Percentiles rank a stretch among this genome's conserved stretches.
These are phyloP conservation scores for Sceliomorpha sp. DNA, from an alignment of 2,888 invertebrate genomes.

Conservation along the genomic window DNA sequence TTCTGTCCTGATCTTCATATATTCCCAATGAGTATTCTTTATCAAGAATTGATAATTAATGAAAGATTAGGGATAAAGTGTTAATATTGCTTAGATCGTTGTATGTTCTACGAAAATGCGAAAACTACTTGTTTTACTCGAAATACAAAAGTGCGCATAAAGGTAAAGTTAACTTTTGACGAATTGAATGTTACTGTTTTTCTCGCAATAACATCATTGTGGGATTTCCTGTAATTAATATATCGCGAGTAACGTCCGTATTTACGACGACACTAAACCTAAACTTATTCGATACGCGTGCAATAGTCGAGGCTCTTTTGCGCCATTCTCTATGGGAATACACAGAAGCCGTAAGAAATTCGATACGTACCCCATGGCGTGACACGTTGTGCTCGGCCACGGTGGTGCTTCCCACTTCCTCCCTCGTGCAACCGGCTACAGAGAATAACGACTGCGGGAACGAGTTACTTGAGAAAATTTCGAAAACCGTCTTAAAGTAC, in stretches of 20 bases:
- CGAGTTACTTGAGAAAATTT: conserved; percentile 41
- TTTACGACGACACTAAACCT: conserved; percentile 63
- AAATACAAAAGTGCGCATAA: no score
- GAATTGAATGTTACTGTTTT: conserved; percentile 43
- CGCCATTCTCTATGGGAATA: conserved; percentile 71
- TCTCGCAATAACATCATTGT: conserved; percentile 61
- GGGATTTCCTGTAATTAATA: conserved; percentile 79
- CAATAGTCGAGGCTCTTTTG: conserved; percentile 50
- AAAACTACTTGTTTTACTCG: no score
- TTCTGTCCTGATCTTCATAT: no score
- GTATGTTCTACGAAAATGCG: no score
- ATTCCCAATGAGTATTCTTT: no score
- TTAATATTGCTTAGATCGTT: no score
- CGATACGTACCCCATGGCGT: conserved; percentile 75
- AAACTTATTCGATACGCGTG: conserved; percentile 58
- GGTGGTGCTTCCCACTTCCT: conserved; percentile 80
- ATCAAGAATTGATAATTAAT: no score
- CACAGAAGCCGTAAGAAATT: conserved; percentile 80
- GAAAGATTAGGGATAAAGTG: no score
- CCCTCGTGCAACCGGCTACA: conserved; percentile 59
- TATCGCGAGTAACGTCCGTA: conserved; percentile 65
- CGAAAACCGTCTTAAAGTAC: conserved; percentile 28
- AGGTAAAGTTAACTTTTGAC: no score
- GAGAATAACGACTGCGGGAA: conserved; percentile 34
- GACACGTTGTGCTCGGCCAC: conserved; percentile 64